Percentiles rank a stretch among this genome's conserved stretches.
These are phyloP conservation scores for Abscondita cerata DNA, from an alignment of 2,888 invertebrate genomes.

Conservation along the genomic window DNA sequence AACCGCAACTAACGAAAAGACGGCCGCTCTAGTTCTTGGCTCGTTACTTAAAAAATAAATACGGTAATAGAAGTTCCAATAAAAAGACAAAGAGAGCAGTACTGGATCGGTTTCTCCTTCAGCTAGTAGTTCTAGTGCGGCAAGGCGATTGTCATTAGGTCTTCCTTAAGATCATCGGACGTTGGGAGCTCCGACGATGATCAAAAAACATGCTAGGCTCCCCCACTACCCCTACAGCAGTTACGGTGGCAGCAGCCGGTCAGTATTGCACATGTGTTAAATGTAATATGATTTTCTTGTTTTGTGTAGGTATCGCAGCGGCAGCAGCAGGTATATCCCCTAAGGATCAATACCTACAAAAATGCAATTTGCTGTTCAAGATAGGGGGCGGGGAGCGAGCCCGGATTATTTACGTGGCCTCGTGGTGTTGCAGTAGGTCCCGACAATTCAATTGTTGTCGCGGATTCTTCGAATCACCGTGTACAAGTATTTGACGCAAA, in stretches of 20 bases:
- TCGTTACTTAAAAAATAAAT: conserved; percentile 90
- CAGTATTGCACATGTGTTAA: conserved; percentile 53
- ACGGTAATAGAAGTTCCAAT: conserved; percentile 83
- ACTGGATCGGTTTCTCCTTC: conserved; percentile 53
- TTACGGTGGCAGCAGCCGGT: conserved; percentile 81
- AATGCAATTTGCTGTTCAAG: conserved; percentile 91
- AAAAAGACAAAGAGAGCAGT: conserved; percentile 63
- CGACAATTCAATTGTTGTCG: conserved; percentile 94
- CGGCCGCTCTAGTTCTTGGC: conserved; percentile 94
- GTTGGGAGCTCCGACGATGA: conserved; percentile 87
- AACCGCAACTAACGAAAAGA: conserved; percentile 69
- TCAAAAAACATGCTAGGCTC: conserved; percentile 97
- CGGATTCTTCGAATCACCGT: conserved; percentile 98
- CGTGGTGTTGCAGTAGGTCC: conserved; percentile 96
- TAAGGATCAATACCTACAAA: conserved; percentile 95
- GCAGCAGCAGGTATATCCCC: conserved; percentile 95
- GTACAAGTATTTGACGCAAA: conserved; percentile 93
- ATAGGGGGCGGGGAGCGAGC: conserved; percentile 99
- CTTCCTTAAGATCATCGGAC: conserved; percentile 81
- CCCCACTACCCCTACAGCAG: conserved; percentile 97
- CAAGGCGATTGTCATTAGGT: conserved; percentile 82
- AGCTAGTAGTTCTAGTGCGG: conserved; percentile 66
- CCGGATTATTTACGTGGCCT: conserved; percentile 98
- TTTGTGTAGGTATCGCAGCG: conserved; percentile 60
- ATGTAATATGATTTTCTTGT: conserved; percentile 1